Percentiles rank a stretch among this genome's conserved stretches.
Evolutionary conservation across 1,140 invertebrate species (phyloP).

Genomic region (Drosophila truncata): DNA sequence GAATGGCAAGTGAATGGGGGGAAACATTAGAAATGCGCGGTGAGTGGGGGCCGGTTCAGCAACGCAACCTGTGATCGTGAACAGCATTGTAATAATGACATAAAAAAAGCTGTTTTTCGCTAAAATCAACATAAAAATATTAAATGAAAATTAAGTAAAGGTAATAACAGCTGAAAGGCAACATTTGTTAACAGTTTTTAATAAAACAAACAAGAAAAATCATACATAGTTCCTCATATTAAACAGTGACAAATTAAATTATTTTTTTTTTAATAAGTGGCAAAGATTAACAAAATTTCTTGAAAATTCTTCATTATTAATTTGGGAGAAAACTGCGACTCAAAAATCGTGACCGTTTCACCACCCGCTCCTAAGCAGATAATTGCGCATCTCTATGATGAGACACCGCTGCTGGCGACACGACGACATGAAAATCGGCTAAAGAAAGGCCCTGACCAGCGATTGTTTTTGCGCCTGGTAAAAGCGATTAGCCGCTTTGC

Average conservation of each 20-base stretch:
- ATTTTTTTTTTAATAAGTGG: no score
- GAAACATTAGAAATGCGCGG: conserved; percentile 22
- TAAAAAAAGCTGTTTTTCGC: not conserved
- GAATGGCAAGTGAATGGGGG: conserved; percentile 36
- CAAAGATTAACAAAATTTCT: no score
- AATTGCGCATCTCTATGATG: conserved; percentile 35
- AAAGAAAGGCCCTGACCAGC: conserved; percentile 24
- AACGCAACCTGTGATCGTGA: conserved; percentile 6
- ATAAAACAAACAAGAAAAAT: no score
- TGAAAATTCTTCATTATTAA: no score
- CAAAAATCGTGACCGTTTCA: not conserved
- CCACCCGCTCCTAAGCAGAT: not conserved
- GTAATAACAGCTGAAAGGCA: not conserved
- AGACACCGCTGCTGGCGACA: conserved; percentile 33
- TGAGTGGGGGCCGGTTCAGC: not conserved
- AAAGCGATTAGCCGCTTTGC: conserved; percentile 30
- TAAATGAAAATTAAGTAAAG: not conserved
- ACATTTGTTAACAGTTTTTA: no score
- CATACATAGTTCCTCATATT: no score
- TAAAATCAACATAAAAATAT: not conserved
- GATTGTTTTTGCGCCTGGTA: conserved; percentile 19
- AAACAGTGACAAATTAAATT: no score
- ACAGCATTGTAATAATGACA: not conserved
- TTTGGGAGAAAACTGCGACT: not conserved
- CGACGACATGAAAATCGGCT: conserved; percentile 32